Evolutionary conservation across 1,140 invertebrate species (phyloP).

Genomic region (Medauroidea extradentata): DNA sequence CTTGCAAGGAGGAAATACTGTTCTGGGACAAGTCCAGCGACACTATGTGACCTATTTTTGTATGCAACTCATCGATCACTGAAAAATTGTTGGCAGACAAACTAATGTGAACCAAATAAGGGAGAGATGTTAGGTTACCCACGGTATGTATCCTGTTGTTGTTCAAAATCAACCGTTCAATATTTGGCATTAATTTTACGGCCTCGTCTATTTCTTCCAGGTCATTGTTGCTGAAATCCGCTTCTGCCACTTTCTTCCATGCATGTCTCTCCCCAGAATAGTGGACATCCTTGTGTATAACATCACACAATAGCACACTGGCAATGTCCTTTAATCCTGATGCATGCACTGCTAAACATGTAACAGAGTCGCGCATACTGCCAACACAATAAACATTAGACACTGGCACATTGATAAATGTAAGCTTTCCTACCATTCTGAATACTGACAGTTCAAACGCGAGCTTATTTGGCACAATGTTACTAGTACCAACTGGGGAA

Average conservation of each 20-base stretch:
- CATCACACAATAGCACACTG: conserved; percentile 73
- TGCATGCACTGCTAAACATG: conserved; percentile 54
- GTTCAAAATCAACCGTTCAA: conserved; percentile 66
- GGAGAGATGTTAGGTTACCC: conserved; percentile 71
- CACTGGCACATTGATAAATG: conserved; percentile 56
- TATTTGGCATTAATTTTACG: conserved; percentile 70
- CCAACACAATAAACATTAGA: conserved; percentile 61
- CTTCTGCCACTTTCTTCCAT: conserved; percentile 61
- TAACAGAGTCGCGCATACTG: conserved; percentile 64
- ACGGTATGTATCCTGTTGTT: conserved; percentile 73
- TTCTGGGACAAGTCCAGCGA: conserved; percentile 86
- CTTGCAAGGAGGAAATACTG: conserved; percentile 65
- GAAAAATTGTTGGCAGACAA: conserved; percentile 71
- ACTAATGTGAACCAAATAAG: conserved; percentile 68
- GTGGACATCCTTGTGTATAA: conserved; percentile 49
- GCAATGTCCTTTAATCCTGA: conserved; percentile 57
- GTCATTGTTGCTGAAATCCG: conserved; percentile 77
- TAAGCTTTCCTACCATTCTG: conserved; percentile 61
- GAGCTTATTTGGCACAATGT: conserved; percentile 75
- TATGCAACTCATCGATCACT: conserved; percentile 70
- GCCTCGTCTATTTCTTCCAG: conserved; percentile 73
- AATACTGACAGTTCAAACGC: conserved; percentile 77
- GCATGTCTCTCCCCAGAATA: conserved; percentile 37
- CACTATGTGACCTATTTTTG: conserved; percentile 83
- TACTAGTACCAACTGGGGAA: conserved; percentile 65